phyloP scores from a whole-genome alignment of 2,113 vertebrate genomes.

The Neolamprologus kungweensis region DNA sequence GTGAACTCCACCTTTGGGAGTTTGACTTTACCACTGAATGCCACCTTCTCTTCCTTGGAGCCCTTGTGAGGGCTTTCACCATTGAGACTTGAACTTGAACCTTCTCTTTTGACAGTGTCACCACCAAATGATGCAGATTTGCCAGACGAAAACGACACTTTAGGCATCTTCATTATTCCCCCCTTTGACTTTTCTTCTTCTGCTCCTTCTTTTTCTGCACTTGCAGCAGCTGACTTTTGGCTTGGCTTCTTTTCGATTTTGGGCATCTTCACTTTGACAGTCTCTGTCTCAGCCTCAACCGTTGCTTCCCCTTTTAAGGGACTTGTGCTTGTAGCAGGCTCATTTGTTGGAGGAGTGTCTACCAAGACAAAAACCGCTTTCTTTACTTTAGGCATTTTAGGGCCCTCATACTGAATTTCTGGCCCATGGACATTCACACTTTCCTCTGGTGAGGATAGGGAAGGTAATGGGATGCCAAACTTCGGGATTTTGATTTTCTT shows the following conservation, averaged over 20 bases:
- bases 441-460: constrained; percentile 43
- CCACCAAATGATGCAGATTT: constrained; percentile 51
- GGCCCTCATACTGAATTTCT: constrained; percentile 58
- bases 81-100: constrained; percentile 27
- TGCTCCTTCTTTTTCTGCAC: constrained; percentile 9
- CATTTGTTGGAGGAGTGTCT: constrained; percentile 45
- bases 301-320: not conserved
- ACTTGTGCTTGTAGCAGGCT: not conserved
- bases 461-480: constrained; percentile 70
- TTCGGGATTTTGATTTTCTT: constrained; percentile 75
- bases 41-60: constrained; percentile 45
- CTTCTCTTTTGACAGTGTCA: not conserved
- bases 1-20: constrained; percentile 77
- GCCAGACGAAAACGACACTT: constrained; percentile 65
- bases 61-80: constrained; percentile 31
- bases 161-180: constrained; percentile 62
- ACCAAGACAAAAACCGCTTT: constrained; percentile 71
- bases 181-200: constrained; percentile 30
- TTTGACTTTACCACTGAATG: constrained; percentile 65
- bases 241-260: constrained; percentile 66
- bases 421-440: constrained; percentile 20
- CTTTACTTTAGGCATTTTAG: constrained; percentile 65
- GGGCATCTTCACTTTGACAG: constrained; percentile 45
- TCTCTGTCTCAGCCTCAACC: not conserved
- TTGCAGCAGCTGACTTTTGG: constrained; percentile 42